Evolutionary conservation across 1,140 invertebrate genomes (phyloP).

Genomic region (Zaprionus vittiger): DNA sequence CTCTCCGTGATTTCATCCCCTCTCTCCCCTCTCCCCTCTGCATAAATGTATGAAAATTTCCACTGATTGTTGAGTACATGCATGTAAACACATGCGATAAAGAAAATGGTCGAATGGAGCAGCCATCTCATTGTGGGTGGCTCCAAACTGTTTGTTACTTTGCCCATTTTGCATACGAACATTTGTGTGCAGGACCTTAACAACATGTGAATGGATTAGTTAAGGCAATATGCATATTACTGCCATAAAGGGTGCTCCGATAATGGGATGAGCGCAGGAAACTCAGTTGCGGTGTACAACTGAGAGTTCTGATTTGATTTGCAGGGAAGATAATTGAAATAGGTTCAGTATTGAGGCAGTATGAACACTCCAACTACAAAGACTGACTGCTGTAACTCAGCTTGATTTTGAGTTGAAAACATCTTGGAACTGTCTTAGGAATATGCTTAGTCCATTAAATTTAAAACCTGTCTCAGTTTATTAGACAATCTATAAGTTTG

Average conservation of each 20-base stretch:
- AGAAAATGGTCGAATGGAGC: not conserved
- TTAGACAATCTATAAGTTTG: not conserved
- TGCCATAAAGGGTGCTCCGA: not conserved
- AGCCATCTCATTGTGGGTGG: not conserved
- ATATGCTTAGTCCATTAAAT: not conserved
- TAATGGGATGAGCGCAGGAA: not conserved
- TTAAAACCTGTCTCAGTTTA: not conserved
- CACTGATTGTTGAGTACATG: constrained; percentile 70
- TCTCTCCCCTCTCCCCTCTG: constrained; percentile 49
- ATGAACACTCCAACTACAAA: not conserved
- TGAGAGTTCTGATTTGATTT: not conserved
- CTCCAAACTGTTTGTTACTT: not conserved
- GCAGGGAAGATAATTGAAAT: not conserved
- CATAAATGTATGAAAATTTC: constrained; percentile 72
- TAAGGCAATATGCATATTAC: not conserved
- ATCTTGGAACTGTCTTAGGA: too few relatives aligned
- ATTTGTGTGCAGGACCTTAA: constrained; percentile 4
- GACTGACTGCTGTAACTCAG: not conserved
- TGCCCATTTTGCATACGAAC: constrained; percentile 4
- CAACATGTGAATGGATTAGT: constrained; percentile 4
- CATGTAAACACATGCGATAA: constrained; percentile 64
- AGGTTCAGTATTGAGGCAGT: not conserved
- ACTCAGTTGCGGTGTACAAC: not conserved
- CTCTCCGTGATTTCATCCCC: constrained; percentile 67
- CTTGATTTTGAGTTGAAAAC: not conserved